Conservation (phyloP, 2,113 vertebrate species). For the Chroicocephalus ridibundus region DNA sequence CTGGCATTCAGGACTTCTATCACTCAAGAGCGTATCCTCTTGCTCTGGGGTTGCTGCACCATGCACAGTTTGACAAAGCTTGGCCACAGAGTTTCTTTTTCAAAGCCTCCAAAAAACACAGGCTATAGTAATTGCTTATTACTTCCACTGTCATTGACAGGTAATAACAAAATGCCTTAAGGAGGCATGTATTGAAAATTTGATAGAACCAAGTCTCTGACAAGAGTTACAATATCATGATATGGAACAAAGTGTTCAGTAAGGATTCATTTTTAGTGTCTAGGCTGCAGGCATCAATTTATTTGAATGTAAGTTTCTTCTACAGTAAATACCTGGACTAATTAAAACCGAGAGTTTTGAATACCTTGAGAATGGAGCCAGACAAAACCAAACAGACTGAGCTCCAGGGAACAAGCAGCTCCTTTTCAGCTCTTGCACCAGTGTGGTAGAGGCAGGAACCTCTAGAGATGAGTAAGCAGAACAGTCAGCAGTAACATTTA, state of each 20-base stretch:
- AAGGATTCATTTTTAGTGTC: neutral
- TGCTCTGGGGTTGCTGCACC: neutral
- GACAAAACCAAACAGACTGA: neutral
- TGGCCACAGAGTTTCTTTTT: neutral
- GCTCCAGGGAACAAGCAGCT: neutral
- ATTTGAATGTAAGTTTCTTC: neutral
- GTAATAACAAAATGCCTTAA: neutral
- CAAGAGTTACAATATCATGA: neutral
- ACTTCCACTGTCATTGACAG: neutral
- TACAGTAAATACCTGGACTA: neutral
- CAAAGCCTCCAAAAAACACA: neutral
- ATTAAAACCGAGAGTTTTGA: neutral
- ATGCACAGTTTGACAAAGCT: neutral
- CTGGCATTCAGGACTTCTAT: neutral
- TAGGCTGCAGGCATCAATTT: neutral
- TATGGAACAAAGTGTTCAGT: neutral
- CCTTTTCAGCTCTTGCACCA: neutral
- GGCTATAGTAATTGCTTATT: neutral
- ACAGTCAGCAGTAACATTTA: neutral
- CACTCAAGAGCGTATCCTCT: neutral
- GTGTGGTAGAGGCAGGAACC: neutral
- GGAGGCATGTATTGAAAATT: rapidly evolving
- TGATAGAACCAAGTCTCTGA: neutral
- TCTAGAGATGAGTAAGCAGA: neutral
- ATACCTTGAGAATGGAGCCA: neutral